Conservation (phyloP, 2,888 invertebrate genomes). For the Cylindroiulus punctatus region DNA sequence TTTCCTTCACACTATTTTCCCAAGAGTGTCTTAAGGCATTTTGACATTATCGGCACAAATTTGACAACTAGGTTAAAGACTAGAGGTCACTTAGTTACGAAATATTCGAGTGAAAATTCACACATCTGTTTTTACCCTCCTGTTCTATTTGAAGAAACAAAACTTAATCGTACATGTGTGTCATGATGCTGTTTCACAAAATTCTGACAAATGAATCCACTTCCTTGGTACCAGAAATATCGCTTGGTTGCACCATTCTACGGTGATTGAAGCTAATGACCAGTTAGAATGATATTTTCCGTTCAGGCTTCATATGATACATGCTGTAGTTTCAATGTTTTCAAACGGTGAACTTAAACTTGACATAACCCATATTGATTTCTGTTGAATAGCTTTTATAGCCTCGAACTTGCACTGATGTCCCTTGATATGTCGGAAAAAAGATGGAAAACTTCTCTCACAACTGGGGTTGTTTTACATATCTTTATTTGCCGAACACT, state of each 20-base stretch:
- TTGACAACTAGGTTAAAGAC: neutral
- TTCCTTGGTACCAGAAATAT: neutral
- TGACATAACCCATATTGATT: no score
- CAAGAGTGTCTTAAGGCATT: no score
- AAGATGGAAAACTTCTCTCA: neutral
- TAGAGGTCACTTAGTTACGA: neutral
- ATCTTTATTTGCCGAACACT: conserved; percentile 5
- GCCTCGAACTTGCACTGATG: no score
- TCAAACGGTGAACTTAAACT: no score
- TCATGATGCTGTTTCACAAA: neutral
- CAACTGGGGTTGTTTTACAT: neutral
- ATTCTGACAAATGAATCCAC: neutral
- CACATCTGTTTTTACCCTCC: neutral
- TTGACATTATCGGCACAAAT: no score
- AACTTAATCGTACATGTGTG: neutral
- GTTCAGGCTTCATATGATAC: no score
- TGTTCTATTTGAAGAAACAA: neutral
- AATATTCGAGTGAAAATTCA: neutral
- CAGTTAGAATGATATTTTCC: no score
- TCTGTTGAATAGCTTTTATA: no score
- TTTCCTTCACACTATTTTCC: no score
- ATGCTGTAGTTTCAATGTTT: no score
- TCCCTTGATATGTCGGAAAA: neutral
- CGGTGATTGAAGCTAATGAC: neutral
- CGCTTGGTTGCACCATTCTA: neutral